These are phyloP conservation scores for Abscondita cerata DNA, from an alignment of 2,888 invertebrate genomes.

Conservation along the genomic window DNA sequence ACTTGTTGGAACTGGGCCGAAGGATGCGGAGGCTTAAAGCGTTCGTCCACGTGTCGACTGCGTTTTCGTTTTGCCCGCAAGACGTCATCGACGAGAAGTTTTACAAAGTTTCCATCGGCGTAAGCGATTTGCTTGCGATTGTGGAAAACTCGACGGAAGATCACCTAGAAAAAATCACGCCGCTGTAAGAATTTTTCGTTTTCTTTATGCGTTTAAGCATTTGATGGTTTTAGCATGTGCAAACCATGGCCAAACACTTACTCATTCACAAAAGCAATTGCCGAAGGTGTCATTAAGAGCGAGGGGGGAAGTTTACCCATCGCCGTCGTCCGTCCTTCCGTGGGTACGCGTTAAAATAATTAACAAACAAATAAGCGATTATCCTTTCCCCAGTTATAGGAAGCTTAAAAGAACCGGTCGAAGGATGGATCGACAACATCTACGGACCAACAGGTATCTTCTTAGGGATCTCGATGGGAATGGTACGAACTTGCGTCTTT, in stretches of 20 bases:
- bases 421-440: constrained; percentile 72
- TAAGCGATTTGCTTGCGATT: constrained; percentile 55
- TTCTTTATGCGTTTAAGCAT: not conserved
- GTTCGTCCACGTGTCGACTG: constrained; percentile 69
- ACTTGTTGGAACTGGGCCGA: constrained; percentile 69
- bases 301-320: constrained; percentile 66
- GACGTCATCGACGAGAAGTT: constrained; percentile 63
- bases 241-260: constrained; percentile 74
- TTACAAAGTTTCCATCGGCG: constrained; percentile 59
- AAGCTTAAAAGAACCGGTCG: constrained; percentile 54
- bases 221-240: constrained; percentile 54
- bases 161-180: constrained; percentile 47
- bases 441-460: constrained; percentile 69
- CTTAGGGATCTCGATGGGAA: constrained; percentile 61
- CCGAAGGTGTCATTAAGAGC: constrained; percentile 67
- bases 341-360: too few species aligned
- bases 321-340: constrained; percentile 73
- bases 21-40: constrained; percentile 63
- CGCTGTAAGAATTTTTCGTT: constrained; percentile 46
- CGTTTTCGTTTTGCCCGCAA: constrained; percentile 68
- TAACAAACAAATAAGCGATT: not conserved
- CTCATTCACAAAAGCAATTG: constrained; percentile 74
- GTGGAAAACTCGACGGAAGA: constrained; percentile 59
- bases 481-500: constrained; percentile 65
- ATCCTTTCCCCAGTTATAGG: constrained; percentile 46